A percentile compares a stretch with the other conserved stretches of the same genome.
Conservation (phyloP, 1,140 invertebrate genomes). For the Drosophila elegans region DNA sequence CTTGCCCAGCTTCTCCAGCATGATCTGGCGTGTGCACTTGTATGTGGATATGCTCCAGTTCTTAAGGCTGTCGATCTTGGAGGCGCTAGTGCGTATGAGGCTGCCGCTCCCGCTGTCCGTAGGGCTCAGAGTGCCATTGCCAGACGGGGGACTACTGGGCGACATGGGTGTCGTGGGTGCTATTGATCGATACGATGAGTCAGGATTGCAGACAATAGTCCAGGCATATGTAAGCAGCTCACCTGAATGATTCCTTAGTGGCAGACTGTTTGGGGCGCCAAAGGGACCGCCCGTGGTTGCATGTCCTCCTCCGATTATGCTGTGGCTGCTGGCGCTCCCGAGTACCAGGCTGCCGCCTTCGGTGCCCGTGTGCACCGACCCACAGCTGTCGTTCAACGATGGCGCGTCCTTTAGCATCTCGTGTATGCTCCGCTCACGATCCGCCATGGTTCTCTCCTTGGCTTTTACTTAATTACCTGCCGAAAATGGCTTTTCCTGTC, state of each 20-base stretch:
- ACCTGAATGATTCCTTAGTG: slow-evolving; percentile 85
- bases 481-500: slow-evolving; percentile 31
- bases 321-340: slow-evolving; percentile 62
- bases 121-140: slow-evolving; percentile 61
- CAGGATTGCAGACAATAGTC: background rate
- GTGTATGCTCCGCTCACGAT: slow-evolving; percentile 91
- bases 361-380: slow-evolving; percentile 90
- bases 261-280: slow-evolving; percentile 76
- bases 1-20: slow-evolving; percentile 98
- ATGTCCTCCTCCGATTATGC: slow-evolving; percentile 22
- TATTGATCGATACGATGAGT: slow-evolving; percentile 14
- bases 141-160: slow-evolving; percentile 85
- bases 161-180: slow-evolving; percentile 84
- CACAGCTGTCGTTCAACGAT: slow-evolving; percentile 91
- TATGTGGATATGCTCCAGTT: slow-evolving; percentile 99
- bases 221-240: background rate
- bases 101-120: slow-evolving; percentile 81
- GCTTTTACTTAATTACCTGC: slow-evolving; percentile 19
- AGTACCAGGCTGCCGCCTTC: slow-evolving; percentile 83
- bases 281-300: slow-evolving; percentile 38
- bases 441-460: slow-evolving; percentile 51
- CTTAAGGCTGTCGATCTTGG: slow-evolving; percentile 94
- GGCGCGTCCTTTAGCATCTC: slow-evolving; percentile 95
- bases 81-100: slow-evolving; percentile 88
- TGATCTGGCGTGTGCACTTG: slow-evolving; percentile 97